These are phyloP conservation scores for Villa cingulata DNA, from an alignment of 2,888 invertebrate genomes.

Conservation along the genomic window DNA sequence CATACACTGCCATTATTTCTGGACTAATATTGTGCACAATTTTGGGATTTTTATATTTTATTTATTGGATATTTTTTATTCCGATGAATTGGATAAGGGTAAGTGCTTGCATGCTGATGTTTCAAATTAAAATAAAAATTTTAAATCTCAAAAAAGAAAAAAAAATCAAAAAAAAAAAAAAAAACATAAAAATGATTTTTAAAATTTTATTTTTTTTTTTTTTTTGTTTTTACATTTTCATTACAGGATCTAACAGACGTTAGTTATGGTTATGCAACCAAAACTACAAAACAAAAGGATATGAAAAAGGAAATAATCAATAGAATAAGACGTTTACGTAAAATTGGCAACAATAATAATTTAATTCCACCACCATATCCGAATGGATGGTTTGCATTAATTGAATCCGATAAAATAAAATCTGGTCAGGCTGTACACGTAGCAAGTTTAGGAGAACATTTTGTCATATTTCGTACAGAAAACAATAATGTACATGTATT, in stretches of 20 bases:
- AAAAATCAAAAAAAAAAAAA: no score
- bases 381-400: slow-evolving; percentile 76
- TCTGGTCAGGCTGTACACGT: slow-evolving; percentile 44
- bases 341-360: slow-evolving; percentile 41
- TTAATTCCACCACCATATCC: slow-evolving; percentile 68
- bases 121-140: no score
- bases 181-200: neutral
- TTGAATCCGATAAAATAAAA: slow-evolving; percentile 51
- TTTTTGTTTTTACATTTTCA: neutral
- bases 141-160: no score
- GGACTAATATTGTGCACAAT: no score
- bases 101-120: slow-evolving; percentile 11
- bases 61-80: slow-evolving; percentile 20
- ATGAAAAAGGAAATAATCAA: slow-evolving; percentile 27
- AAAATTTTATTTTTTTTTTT: neutral
- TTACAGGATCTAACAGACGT: slow-evolving; percentile 22
- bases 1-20: neutral
- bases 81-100: slow-evolving; percentile 24
- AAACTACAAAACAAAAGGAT: slow-evolving; percentile 1
- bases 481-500: slow-evolving; percentile 51
- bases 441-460: slow-evolving; percentile 54
- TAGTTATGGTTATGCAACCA: slow-evolving; percentile 12
- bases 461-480: slow-evolving; percentile 55
- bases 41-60: neutral
- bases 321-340: slow-evolving; percentile 40